These are phyloP conservation scores for Vidua macroura DNA, from an alignment of 2,113 vertebrate genomes.

Conservation along the genomic window DNA sequence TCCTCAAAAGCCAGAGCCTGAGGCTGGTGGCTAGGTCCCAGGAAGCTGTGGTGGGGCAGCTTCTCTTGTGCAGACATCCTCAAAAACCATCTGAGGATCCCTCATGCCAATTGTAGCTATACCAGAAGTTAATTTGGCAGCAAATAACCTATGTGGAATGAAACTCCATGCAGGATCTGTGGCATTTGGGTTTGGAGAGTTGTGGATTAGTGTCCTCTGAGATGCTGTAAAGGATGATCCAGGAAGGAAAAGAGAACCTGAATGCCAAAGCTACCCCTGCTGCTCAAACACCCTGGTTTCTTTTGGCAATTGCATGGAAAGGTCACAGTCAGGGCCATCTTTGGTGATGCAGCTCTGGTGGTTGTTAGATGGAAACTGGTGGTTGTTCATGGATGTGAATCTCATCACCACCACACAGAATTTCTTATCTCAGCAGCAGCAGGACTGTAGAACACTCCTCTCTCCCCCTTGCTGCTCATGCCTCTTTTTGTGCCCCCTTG, in stretches of 20 bases:
- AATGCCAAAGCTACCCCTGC: not conserved
- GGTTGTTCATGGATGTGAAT: not conserved
- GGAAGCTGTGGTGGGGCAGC: not conserved
- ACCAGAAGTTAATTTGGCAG: not conserved
- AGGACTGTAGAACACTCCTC: not conserved
- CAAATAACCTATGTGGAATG: not conserved
- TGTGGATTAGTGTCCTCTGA: not conserved
- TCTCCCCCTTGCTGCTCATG: not conserved
- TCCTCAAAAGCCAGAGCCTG: not conserved
- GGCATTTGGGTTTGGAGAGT: not conserved
- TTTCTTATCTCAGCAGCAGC: not conserved
- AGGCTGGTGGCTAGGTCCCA: not conserved
- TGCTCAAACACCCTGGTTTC: not conserved
- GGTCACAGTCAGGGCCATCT: not conserved
- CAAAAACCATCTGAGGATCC: not conserved
- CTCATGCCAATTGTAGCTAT: fast-evolving
- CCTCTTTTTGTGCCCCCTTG: not conserved
- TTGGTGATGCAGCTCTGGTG: not conserved
- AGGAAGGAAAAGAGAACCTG: not conserved
- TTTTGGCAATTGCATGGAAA: not conserved
- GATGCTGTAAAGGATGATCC: not conserved
- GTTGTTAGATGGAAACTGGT: not conserved
- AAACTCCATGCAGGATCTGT: not conserved
- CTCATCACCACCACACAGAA: not conserved
- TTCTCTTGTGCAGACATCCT: not conserved